Conservation (phyloP, 1,140 invertebrate species). For the Apocrypta bakeri region DNA sequence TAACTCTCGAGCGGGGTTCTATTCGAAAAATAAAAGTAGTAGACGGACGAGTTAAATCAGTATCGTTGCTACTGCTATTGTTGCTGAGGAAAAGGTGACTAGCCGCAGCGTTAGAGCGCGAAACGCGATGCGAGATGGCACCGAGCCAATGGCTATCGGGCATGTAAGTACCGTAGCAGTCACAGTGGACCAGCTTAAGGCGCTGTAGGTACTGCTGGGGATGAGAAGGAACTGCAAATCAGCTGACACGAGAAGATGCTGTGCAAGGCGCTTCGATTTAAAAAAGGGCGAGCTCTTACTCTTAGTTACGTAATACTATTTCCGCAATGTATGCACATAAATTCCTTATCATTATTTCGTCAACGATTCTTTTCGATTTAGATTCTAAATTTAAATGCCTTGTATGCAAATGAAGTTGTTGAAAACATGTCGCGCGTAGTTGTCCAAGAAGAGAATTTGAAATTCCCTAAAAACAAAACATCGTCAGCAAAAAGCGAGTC, state of each 20-base stretch:
- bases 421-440: too few species aligned
- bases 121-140: constrained; percentile 64
- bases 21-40: background rate
- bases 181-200: constrained; percentile 48
- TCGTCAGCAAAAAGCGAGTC: too few species aligned
- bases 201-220: constrained; percentile 9
- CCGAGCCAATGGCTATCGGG: constrained; percentile 60
- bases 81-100: background rate
- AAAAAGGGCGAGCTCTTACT: too few species aligned
- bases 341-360: too few species aligned
- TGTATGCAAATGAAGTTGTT: too few species aligned
- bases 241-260: background rate
- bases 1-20: background rate
- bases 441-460: too few species aligned
- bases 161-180: constrained; percentile 40
- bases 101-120: constrained; percentile 29
- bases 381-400: too few species aligned
- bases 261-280: too few species aligned
- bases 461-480: too few species aligned
- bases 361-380: too few species aligned
- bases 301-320: too few species aligned
- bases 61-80: constrained; percentile 57
- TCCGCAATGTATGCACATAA: too few species aligned
- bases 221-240: constrained; percentile 47
- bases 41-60: constrained; percentile 64